Evolutionary conservation across 2,113 vertebrate species (phyloP).

Genomic region (Panurus biarmicus): DNA sequence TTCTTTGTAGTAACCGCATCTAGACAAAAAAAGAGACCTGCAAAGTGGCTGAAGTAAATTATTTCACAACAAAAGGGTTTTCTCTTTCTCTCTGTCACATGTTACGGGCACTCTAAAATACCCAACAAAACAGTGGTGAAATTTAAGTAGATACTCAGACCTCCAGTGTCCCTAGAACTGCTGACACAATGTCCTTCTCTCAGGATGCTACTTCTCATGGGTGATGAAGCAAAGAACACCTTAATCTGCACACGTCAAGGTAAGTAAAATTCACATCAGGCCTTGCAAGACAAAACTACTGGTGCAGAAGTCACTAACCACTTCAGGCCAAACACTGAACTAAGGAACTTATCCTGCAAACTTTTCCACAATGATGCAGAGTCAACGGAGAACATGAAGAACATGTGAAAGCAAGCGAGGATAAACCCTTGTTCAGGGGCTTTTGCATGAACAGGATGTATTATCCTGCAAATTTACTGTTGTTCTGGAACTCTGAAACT

Average conservation of each 20-base stretch:
- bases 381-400: neutral
- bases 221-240: slow-evolving; percentile 41
- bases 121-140: neutral
- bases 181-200: slow-evolving; percentile 12
- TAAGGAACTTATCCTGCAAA: neutral
- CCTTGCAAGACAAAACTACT: neutral
- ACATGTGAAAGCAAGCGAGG: neutral
- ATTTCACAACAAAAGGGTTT: neutral
- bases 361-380: neutral
- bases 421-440: neutral
- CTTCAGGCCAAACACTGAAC: neutral
- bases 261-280: slow-evolving; percentile 20
- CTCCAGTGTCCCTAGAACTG: neutral
- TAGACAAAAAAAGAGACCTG: neutral
- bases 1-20: neutral
- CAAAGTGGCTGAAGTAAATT: neutral
- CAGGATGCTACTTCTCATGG: slow-evolving; percentile 22
- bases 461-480: neutral
- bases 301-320: neutral
- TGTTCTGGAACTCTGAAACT: neutral
- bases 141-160: neutral
- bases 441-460: neutral
- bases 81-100: neutral
- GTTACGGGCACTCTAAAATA: neutral
- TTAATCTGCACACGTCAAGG: slow-evolving; percentile 29